phyloP scores from a whole-genome alignment of 2,888 invertebrate species.

The Lymantria monacha region DNA sequence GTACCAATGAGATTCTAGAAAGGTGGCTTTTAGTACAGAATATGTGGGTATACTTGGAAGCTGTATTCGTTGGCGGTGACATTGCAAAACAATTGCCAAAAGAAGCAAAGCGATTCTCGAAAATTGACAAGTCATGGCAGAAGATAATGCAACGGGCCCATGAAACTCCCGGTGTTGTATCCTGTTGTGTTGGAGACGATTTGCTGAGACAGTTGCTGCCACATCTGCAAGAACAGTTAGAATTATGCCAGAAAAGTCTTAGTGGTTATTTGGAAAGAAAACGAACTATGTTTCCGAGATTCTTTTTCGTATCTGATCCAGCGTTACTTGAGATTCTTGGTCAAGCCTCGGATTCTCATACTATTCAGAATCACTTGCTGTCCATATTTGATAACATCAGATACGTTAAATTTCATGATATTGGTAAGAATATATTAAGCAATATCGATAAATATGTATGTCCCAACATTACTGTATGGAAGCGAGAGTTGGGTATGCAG shows the following conservation, averaged over 20 bases:
- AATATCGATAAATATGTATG: not conserved
- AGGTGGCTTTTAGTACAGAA: constrained; percentile 98
- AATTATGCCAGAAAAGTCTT: constrained; percentile 97
- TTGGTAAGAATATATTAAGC: constrained; percentile 61
- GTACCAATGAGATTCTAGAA: constrained; percentile 97
- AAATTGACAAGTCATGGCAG: constrained; percentile 99
- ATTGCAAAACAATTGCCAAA: constrained; percentile 99
- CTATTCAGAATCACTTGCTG: constrained; percentile 96
- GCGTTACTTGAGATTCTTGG: constrained; percentile 94
- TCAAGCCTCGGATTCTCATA: constrained; percentile 96
- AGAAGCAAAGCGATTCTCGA: constrained; percentile 96
- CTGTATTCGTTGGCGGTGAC: constrained; percentile 98
- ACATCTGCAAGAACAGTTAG: constrained; percentile 97
- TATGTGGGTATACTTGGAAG: constrained; percentile 99
- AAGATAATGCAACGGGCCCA: constrained; percentile 98
- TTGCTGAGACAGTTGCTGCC: constrained; percentile 94
- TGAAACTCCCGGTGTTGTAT: constrained; percentile 97
- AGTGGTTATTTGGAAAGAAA: constrained; percentile 97
- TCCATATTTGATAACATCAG: constrained; percentile 98
- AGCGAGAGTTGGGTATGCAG: no score
- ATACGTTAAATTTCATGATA: constrained; percentile 96
- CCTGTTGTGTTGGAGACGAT: constrained; percentile 98
- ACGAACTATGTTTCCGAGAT: constrained; percentile 95
- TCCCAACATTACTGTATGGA: no score
- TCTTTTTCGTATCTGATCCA: constrained; percentile 97